A percentile compares a stretch with the other conserved stretches of the same genome.
Evolutionary conservation across 2,113 vertebrate genomes (phyloP).

Genomic region (Tragelaphus imberbis): DNA sequence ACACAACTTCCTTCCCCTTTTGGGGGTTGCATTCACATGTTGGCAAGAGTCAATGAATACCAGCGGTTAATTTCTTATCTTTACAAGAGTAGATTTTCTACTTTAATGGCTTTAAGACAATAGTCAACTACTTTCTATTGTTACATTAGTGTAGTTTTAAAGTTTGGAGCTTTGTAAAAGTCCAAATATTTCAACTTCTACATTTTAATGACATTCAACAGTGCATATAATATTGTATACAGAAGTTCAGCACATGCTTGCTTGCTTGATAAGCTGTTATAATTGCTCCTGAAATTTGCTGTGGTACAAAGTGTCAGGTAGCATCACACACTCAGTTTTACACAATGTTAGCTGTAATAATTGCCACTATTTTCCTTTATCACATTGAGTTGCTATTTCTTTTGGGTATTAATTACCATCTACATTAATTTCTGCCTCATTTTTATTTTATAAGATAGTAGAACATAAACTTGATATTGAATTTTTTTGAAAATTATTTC

Average conservation of each 20-base stretch:
- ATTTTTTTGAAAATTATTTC: neutral
- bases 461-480: neutral
- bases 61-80: neutral
- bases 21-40: neutral
- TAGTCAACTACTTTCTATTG: conserved; percentile 7
- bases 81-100: conserved; percentile 18
- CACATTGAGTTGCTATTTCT: conserved; percentile 8
- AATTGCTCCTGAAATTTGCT: conserved; percentile 49
- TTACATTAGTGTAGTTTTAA: conserved; percentile 14
- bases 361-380: neutral
- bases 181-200: conserved; percentile 18
- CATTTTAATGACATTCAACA: conserved; percentile 46
- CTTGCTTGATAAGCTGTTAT: conserved; percentile 30
- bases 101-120: conserved; percentile 29
- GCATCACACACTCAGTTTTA: neutral
- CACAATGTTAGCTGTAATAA: conserved; percentile 31
- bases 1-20: neutral
- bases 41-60: neutral
- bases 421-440: neutral
- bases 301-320: conserved; percentile 4
- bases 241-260: neutral
- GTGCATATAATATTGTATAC: neutral
- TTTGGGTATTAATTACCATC: conserved; percentile 16
- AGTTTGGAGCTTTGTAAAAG: neutral
- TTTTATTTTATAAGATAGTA: conserved; percentile 2